Base-by-base conservation (phyloP, 2,113 vertebrate species). In the Pseudopodoces humilis region DNA sequence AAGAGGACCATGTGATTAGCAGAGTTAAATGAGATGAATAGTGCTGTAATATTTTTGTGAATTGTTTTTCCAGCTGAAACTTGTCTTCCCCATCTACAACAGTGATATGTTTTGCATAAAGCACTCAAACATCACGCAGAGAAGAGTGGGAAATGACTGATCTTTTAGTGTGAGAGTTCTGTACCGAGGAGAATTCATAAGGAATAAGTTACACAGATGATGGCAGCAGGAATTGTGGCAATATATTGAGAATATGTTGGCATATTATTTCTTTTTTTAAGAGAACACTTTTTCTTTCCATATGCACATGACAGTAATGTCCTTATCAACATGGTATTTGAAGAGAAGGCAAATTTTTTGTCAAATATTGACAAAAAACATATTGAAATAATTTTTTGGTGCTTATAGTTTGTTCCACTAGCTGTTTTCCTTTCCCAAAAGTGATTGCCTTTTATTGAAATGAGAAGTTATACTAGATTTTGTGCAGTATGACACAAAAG, bases 11-110 rank as follows among this genome's bases (percentile, higher is more conserved):
- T 95, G 70, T 96, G 96, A 96, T 97, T 95, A 82, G 76, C 82
- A 81, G 31, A 95, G 95, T 90, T 96, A 97, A 97, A 97, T 95
- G 92, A 97, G 72, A 95, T 95, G 92, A 96, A 95, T 91, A 96
- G 95, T 21, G 5, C 86, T 83, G 46, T 82, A 87, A 78, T 90
- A 92, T 94, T 91, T 96, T 62, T 82, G 87, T 78, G 72, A 92
- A 96, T 91, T 91, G 93, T 87, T 86, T 93, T 95, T 97, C 82
- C 71, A 93, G 65, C 84, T 94, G 92, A 96, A 97, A 93, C 93
- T 92, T 94, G 81, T 90, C 79, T 92, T 95, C 44, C 44, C 43
- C 78, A 62, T 96, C 86, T 86, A 64, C 65, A 94, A 52, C 44
- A 75, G 83, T 17, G 22, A 80, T 78, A 37, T 30, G 50, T 77